Conservation (phyloP, 1,140 invertebrate species). For the Caenorhabditis latens region DNA sequence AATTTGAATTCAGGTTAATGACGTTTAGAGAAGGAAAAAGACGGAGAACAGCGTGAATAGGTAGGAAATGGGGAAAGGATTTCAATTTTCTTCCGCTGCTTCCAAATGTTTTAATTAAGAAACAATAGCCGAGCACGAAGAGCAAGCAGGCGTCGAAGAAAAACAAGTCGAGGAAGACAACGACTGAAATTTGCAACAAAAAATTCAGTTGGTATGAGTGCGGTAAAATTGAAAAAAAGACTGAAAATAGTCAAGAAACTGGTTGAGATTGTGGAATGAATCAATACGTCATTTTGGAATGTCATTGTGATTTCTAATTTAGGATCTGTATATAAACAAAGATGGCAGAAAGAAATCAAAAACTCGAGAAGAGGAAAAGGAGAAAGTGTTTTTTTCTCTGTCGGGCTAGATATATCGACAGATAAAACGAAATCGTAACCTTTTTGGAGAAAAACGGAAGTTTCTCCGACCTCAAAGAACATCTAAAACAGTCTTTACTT, state of each 20-base stretch:
- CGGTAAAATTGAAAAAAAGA: too few species aligned
- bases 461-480: constrained; percentile 1
- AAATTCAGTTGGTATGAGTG: not conserved
- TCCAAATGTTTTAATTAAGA: constrained; percentile 21
- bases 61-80: not conserved
- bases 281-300: not conserved
- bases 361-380: not conserved
- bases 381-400: not conserved
- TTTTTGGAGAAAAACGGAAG: not conserved
- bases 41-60: not conserved
- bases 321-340: constrained; percentile 2
- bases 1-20: constrained; percentile 46
- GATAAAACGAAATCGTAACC: not conserved
- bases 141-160: not conserved
- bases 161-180: not conserved
- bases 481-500: not conserved
- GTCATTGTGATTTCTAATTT: constrained; percentile 6
- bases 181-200: not conserved
- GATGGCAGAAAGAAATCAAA: too few species aligned
- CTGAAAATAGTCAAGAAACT: not conserved
- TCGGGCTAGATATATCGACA: not conserved
- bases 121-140: not conserved
- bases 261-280: not conserved
- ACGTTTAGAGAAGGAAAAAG: not conserved
- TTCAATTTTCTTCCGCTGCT: not conserved